Percentiles rank a stretch among this genome's conserved stretches.
phyloP scores from a whole-genome alignment of 2,888 invertebrate species.

The Eupithecia centaureata region DNA sequence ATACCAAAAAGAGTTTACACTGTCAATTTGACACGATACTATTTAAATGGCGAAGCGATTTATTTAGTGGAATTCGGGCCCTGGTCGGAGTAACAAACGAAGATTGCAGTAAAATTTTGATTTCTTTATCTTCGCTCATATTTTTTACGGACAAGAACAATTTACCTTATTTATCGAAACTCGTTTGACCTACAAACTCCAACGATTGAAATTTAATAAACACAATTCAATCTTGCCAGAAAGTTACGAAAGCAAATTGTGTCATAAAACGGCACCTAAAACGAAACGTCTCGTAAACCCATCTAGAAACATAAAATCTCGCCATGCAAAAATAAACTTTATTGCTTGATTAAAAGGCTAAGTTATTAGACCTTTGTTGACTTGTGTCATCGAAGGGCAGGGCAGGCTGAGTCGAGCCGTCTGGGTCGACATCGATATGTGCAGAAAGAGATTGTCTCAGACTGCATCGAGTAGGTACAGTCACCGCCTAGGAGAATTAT shows the following conservation, averaged over 20 bases:
- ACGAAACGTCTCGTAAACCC: slow-evolving; percentile 10
- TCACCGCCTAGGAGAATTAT: background rate
- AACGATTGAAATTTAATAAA: slow-evolving; percentile 1
- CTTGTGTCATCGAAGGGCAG: slow-evolving; percentile 41
- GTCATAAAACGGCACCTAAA: slow-evolving; percentile 34
- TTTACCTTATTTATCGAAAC: background rate
- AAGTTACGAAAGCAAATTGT: slow-evolving; percentile 4
- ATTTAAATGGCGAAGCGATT: too few species aligned
- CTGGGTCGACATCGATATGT: slow-evolving; percentile 44
- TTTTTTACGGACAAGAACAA: background rate
- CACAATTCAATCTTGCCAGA: background rate
- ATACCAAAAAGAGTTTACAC: too few species aligned
- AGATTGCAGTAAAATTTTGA: background rate
- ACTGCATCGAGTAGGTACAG: slow-evolving; percentile 45
- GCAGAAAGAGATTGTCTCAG: slow-evolving; percentile 40
- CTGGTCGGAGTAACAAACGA: background rate
- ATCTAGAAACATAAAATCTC: slow-evolving; percentile 10
- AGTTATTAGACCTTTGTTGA: slow-evolving; percentile 33
- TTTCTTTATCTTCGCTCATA: background rate
- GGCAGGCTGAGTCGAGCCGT: slow-evolving; percentile 36
- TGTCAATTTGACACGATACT: too few species aligned
- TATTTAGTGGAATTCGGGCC: too few species aligned
- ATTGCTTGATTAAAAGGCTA: slow-evolving; percentile 28
- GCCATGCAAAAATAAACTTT: slow-evolving; percentile 18
- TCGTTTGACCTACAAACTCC: background rate